Evolutionary conservation across 2,888 invertebrate genomes (phyloP).

Genomic region (Congeria kusceri): DNA sequence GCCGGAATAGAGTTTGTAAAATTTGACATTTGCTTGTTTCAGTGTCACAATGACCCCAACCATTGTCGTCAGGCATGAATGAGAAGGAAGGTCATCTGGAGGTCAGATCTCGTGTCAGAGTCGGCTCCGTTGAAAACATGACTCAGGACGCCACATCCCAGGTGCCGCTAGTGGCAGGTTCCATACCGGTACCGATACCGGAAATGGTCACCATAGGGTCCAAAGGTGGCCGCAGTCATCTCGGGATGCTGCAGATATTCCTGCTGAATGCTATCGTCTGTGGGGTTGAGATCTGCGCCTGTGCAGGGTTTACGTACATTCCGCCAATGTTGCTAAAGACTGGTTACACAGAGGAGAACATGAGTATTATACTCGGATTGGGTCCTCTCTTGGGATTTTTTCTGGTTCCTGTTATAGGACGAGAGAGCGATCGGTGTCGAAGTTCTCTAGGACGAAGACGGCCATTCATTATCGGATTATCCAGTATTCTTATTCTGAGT

Average conservation of each 20-base stretch:
- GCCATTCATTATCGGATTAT: slow-evolving; percentile 86
- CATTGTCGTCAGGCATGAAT: neutral
- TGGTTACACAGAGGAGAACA: slow-evolving; percentile 85
- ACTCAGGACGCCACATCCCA: neutral
- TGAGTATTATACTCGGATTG: slow-evolving; percentile 86
- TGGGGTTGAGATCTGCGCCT: slow-evolving; percentile 86
- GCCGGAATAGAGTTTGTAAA: too few species aligned
- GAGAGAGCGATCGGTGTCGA: slow-evolving; percentile 85
- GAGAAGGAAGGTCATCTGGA: neutral
- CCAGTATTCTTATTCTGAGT: slow-evolving; percentile 83
- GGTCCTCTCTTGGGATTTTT: slow-evolving; percentile 85
- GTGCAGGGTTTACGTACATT: slow-evolving; percentile 86
- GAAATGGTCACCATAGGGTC: slow-evolving; percentile 25
- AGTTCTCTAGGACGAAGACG: slow-evolving; percentile 85
- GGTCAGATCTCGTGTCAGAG: neutral
- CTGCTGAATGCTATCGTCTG: slow-evolving; percentile 86
- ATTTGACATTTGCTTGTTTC: too few species aligned
- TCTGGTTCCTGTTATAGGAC: slow-evolving; percentile 85
- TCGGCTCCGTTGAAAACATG: neutral
- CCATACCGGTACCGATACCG: slow-evolving; percentile 22
- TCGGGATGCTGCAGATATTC: slow-evolving; percentile 76
- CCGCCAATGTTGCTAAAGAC: slow-evolving; percentile 86
- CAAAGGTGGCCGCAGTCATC: slow-evolving; percentile 5
- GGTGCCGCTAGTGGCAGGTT: slow-evolving; percentile 10
- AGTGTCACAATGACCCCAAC: too few species aligned